A percentile compares a stretch with the other conserved stretches of the same genome.
Conservation (phyloP, 1,140 invertebrate genomes). For the Ephestia elutella region DNA sequence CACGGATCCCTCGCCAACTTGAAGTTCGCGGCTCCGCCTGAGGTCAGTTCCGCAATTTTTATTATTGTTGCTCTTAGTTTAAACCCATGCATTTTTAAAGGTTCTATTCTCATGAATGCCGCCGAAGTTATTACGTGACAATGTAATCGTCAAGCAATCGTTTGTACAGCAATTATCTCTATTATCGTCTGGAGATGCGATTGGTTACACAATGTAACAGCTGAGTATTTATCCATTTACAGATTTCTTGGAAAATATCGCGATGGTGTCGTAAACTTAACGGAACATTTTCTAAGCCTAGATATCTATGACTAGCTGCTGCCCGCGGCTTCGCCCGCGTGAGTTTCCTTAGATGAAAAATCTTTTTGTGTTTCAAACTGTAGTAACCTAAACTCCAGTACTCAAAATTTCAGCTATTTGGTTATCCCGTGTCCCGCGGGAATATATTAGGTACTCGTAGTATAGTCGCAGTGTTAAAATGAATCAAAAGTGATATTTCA, state of each 20-base stretch:
- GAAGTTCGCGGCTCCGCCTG: conserved; percentile 82
- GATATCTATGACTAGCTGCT: background rate
- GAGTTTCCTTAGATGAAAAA: too few relatives aligned
- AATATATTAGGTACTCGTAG: too few relatives aligned
- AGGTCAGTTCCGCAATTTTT: conserved; percentile 58
- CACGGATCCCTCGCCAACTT: conserved; percentile 92
- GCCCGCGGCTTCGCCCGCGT: too few relatives aligned
- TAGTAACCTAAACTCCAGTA: too few relatives aligned
- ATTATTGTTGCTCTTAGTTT: background rate
- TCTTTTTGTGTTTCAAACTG: too few relatives aligned
- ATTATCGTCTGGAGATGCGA: conserved; percentile 17
- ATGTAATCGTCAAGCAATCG: conserved; percentile 14
- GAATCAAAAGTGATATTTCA: too few relatives aligned
- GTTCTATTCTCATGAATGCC: background rate
- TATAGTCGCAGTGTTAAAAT: too few relatives aligned
- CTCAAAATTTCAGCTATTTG: too few relatives aligned
- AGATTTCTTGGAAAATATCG: conserved; percentile 1
- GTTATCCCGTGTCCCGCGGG: too few relatives aligned
- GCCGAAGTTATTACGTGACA: conserved; percentile 14
- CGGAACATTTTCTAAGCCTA: background rate
- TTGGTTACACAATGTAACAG: conserved; percentile 15
- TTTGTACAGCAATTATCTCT: conserved; percentile 18
- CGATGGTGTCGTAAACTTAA: background rate
- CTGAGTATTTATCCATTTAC: background rate
- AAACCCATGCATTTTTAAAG: background rate